phyloP scores from a whole-genome alignment of 2,888 invertebrate genomes.

The Cephus pygmeus region DNA sequence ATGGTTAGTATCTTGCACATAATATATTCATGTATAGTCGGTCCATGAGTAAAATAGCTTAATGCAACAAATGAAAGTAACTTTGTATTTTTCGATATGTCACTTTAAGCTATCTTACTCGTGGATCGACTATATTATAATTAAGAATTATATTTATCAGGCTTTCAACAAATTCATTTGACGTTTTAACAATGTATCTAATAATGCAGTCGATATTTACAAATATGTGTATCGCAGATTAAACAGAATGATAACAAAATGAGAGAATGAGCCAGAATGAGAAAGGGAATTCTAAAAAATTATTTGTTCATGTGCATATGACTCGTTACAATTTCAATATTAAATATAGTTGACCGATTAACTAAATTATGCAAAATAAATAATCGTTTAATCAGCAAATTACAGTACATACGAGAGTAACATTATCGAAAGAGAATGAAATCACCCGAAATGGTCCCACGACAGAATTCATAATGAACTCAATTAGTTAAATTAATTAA shows the following conservation, averaged over 20 bases:
- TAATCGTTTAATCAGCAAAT: neutral
- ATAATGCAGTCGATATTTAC: slow-evolving; percentile 45
- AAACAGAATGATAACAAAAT: neutral
- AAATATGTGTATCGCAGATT: slow-evolving; percentile 15
- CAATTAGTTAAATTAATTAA: neutral
- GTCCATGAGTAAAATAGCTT: slow-evolving; percentile 1
- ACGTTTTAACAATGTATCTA: slow-evolving; percentile 24
- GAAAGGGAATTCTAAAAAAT: neutral
- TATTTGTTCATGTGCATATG: neutral
- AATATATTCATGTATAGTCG: slow-evolving; percentile 50
- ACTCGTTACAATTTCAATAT: neutral
- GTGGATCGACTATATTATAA: slow-evolving; percentile 30
- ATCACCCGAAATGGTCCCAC: neutral
- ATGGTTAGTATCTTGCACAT: slow-evolving; percentile 46
- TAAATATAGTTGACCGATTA: neutral
- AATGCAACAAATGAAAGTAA: too few species aligned
- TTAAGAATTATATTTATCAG: slow-evolving; percentile 27
- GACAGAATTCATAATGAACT: neutral
- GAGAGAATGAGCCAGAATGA: neutral
- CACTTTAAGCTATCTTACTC: too few species aligned
- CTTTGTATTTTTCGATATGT: too few species aligned
- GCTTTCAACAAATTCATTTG: slow-evolving; percentile 40
- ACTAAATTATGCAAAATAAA: neutral
- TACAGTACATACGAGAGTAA: neutral
- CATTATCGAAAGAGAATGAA: neutral